Evolutionary conservation across 2,797 vertebrate genomes (phyloP), one percentile per base, ranked within the genome.

Genomic region (Urophycis tenuis): DNA sequence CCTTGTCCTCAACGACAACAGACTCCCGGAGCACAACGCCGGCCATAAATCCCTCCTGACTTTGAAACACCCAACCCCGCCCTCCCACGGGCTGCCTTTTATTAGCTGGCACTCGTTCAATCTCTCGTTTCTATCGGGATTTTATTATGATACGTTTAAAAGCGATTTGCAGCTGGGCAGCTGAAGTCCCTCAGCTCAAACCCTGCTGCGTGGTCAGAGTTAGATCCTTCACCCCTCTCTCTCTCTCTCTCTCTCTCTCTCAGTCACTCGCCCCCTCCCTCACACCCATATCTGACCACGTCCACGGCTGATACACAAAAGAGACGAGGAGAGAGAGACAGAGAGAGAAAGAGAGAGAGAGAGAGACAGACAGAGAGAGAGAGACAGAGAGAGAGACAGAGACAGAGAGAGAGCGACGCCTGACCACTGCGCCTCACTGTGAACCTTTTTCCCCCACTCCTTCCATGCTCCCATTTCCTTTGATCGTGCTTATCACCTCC

Each of bases 401-500:
- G 49, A 53, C 1, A 8, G 49, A 53, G 49, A 53, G 19, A 41
- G 39, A 22, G 45, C 2, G 9, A 10, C 19, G 22, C 3, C 7
- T 10, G 22, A 60, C 53, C 53, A 29, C 53, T 2, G 53, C 10
- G 53, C n/a, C n/a, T 64, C n/a, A 64, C n/a, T 64, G 7, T 64
- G 53, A 64, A 64, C 53, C 36, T 39, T 39, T 49, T 53, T 53
- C 8, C 49, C 49, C 19, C 3, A 17, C n/a, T 5, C 19, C n/a
- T 45, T 53, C 49, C 49, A 19, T 22, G 22, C n/a, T 25, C 78
- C 45, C 77, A 60, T 32, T 67, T 8, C 41, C 81, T 85, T 85
- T 85, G 77, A 84, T 83, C 76, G 78, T 72, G 11, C 60, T 75
- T 72, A 74, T 84, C 81, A 82, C 79, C 81, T 85, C 79, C 83